Percentiles rank a stretch among this genome's conserved stretches.
These are phyloP conservation scores for Nebria brevicollis DNA, from an alignment of 2,888 invertebrate species.

Conservation along the genomic window DNA sequence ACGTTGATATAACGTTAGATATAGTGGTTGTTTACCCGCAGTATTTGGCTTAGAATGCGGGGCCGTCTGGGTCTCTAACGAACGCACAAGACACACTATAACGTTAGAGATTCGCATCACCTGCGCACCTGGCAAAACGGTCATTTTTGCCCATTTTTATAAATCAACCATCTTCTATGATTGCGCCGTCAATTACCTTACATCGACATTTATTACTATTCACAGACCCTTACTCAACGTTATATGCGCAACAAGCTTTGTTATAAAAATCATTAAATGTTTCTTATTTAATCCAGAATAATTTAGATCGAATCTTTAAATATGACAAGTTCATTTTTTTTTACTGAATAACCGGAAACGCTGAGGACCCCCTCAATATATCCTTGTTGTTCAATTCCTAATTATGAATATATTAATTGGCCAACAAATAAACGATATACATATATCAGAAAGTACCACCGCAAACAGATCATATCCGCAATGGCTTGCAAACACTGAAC, in stretches of 20 bases:
- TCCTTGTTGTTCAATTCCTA: not conserved
- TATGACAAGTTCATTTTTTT: not conserved
- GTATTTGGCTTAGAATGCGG: not conserved
- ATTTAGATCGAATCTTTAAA: not conserved
- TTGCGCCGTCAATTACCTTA: too few species aligned
- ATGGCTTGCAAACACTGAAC: too few species aligned
- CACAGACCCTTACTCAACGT: too few species aligned
- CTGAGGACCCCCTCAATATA: not conserved
- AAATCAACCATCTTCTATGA: not conserved
- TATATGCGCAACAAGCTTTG: too few species aligned
- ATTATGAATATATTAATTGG: conserved; percentile 18
- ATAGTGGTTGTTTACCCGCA: not conserved
- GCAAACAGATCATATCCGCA: too few species aligned
- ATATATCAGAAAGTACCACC: too few species aligned
- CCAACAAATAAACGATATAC: not conserved
- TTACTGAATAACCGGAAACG: conserved; percentile 5
- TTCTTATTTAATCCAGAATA: not conserved
- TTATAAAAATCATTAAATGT: not conserved
- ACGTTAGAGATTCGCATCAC: not conserved
- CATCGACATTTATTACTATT: too few species aligned
- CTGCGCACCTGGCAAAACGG: not conserved
- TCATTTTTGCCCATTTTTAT: not conserved
- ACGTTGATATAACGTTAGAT: not conserved
- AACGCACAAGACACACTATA: not conserved
- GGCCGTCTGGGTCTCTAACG: conserved; percentile 8